Evolutionary conservation across 2,888 invertebrate species (phyloP), one percentile per base, ranked within the genome.

Genomic region (Sphaeridia pumilis): DNA sequence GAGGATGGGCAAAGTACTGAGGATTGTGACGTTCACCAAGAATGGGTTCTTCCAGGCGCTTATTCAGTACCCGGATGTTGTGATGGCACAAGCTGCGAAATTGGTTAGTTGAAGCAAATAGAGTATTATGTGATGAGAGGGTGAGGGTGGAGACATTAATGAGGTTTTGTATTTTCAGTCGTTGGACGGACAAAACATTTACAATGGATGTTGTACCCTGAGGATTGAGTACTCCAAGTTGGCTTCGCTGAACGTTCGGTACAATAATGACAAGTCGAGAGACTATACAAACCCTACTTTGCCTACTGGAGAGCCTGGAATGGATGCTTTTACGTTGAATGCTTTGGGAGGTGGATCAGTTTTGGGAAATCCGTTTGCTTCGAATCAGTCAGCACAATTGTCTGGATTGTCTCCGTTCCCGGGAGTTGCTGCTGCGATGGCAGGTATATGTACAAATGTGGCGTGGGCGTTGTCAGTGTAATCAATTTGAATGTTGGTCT

Each of bases 11-110:
- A 95, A 94, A 77, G 95, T 99, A 69, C 80, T 97, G 70, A 95
- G 97, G 76, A 97, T 99, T 69, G 97, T 99, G 71, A 99, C 97
- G 67, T 99, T 98, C 78, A 97, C 92, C 69, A 99, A 98, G 79
- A 98, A 98, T 75, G 94, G 95, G 92, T 86, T 88, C 75, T 92
- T 92, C 81, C 90, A 98, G 84, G 97, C 97, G 63, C 82, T 98
- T 70, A 93, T 98, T 73, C 98, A 98, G 77, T 95, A 94, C 75
- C 87, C 92, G 66, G 97, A 97, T 75, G 87, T 94, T 61, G 82
- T 88, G 70, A 87, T 93, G 66, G 97, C 98, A 65, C 94, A 94
- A 75, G 83, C 90, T 68, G 97, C 98, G 69, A 97, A 95, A 80
- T 78, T 84, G 75, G 86, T 87, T 73, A 81, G 82, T 79, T 45